These are phyloP conservation scores for Hydrochoerus hydrochaeris DNA, from an alignment of 2,113 vertebrate genomes.

Conservation along the genomic window DNA sequence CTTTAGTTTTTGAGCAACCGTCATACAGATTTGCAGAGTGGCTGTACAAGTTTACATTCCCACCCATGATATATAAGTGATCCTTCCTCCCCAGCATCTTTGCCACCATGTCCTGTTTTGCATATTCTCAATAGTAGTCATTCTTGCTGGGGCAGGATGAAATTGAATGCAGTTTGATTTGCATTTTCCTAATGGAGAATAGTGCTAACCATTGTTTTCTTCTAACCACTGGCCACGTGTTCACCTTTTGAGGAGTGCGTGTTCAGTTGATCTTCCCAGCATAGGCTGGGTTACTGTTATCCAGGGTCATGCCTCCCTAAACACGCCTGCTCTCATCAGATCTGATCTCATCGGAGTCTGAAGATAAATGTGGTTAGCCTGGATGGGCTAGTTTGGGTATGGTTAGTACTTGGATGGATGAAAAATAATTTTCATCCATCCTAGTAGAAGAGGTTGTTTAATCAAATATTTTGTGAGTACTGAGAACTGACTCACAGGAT, in stretches of 20 bases:
- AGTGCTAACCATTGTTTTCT: background rate
- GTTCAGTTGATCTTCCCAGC: background rate
- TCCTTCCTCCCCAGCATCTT: background rate
- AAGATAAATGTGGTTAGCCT: background rate
- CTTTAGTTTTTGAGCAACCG: background rate
- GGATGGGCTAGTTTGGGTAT: background rate
- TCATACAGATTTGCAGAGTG: background rate
- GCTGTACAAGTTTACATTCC: background rate
- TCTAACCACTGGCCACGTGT: background rate
- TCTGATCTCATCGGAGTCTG: background rate
- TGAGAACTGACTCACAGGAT: background rate
- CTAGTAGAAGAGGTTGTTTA: background rate
- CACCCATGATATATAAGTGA: background rate
- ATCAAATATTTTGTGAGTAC: background rate
- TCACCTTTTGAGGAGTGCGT: background rate
- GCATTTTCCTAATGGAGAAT: background rate
- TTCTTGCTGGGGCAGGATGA: background rate
- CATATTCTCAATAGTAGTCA: background rate
- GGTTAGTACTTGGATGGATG: background rate
- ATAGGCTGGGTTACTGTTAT: background rate
- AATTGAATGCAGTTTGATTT: background rate
- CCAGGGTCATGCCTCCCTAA: background rate
- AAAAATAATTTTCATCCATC: background rate
- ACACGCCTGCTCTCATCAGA: background rate
- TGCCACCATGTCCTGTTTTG: background rate